phyloP scores from a whole-genome alignment of 2,888 invertebrate species.

The Pegoplata infirma region DNA sequence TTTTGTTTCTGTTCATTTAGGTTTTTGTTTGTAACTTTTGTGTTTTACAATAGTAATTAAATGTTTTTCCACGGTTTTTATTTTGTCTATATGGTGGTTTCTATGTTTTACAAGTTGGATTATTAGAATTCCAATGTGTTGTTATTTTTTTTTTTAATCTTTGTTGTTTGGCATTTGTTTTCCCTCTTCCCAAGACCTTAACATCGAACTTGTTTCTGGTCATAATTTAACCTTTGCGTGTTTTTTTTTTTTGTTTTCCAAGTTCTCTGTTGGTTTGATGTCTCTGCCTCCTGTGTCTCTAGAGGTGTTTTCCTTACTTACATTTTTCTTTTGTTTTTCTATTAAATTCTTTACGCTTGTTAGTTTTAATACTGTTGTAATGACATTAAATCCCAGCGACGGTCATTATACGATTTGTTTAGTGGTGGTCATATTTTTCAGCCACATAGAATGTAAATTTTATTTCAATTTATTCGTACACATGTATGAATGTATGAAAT shows the following conservation, averaged over 20 bases:
- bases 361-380: slow-evolving; percentile 48
- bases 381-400: slow-evolving; percentile 42
- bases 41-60: not conserved
- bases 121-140: not conserved
- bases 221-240: not conserved
- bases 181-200: not conserved
- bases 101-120: not conserved
- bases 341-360: slow-evolving; percentile 48
- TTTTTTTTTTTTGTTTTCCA: no score
- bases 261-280: no score
- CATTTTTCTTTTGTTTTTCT: not conserved
- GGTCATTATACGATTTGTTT: slow-evolving; percentile 35
- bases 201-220: not conserved
- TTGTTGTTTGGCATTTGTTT: not conserved
- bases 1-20: not conserved
- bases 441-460: not conserved
- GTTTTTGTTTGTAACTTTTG: not conserved
- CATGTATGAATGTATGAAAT: not conserved
- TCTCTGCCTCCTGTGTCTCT: not conserved
- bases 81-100: not conserved
- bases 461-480: not conserved
- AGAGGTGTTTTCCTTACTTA: not conserved
- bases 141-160: not conserved
- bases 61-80: not conserved
- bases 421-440: slow-evolving; percentile 25